Base-by-base conservation (phyloP, 2,888 invertebrate genomes). In the Conus canariensis region DNA sequence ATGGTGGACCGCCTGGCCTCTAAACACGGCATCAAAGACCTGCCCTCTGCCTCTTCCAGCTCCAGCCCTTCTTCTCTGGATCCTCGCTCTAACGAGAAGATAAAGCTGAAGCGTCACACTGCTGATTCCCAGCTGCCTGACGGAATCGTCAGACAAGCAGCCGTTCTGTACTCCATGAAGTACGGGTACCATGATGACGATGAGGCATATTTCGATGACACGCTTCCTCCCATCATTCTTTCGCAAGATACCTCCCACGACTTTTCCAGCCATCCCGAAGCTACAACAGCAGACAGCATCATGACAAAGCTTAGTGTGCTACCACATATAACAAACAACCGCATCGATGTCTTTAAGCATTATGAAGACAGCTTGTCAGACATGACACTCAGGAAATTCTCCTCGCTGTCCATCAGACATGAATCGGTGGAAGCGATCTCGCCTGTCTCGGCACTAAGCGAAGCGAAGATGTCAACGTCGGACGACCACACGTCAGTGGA, bases 1-100 rank as follows among this genome's bases (percentile, higher is more conserved):
- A 91, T 94, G 25, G 94, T 94, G 8, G 92, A 94, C 85, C 91
- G 92, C 3, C 90, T 94, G n/a, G 94, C 94, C 12, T 91, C 93
- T 82, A 93, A 92, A 86, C 93, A 93, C 85, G 93, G 94, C 16
- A 92, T 94, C n/a, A 92, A 89, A 8, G 94, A 94, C 58, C 92
- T 30, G 16, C 30, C 80, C 8, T 6, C 58, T 1, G 8, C 60
- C 19, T 12, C n/a, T 19, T 22, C 25, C 19, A 7, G 12, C 19
- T 9, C 82, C 45, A 30, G 30, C 77, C 56, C 58, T 19, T 59
- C 89, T 8, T 89, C 89, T 9, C n/a, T 85, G 12, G 90, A 90
- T n/a, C 90, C 90, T 7, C 83, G 90, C 70, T 19, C 74, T 19
- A 90, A 88, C 70, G 74, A 8, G 10, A 88, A 67, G 60, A 88